Conservation (phyloP, 2,113 vertebrate species). For the Herpetotheres cachinnans region DNA sequence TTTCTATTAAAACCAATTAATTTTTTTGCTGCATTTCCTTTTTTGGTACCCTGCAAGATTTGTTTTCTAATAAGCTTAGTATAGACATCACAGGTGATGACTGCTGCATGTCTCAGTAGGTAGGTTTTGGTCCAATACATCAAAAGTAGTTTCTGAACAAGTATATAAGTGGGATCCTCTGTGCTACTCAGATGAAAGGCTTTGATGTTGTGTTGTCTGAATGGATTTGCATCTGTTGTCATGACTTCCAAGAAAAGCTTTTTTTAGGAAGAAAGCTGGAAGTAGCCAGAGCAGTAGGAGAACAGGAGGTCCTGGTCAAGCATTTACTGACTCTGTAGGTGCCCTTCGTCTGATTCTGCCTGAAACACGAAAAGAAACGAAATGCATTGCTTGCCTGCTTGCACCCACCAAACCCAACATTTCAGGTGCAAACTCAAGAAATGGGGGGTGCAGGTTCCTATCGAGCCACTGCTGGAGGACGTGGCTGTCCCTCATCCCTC, state of each 20-base stretch:
- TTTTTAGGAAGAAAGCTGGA: background rate
- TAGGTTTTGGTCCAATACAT: background rate
- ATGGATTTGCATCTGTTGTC: background rate
- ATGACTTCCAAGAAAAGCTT: background rate
- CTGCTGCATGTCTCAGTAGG: background rate
- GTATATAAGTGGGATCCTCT: background rate
- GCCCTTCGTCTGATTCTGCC: background rate
- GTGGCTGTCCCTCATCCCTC: background rate
- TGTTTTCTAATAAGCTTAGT: background rate
- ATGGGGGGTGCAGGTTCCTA: background rate
- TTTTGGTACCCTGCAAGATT: background rate
- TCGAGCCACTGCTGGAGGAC: background rate
- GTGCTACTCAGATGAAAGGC: constrained; percentile 22
- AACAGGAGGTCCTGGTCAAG: background rate
- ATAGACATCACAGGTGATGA: background rate
- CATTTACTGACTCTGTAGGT: background rate
- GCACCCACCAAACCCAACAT: background rate
- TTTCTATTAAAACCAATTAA: background rate
- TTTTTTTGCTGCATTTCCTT: background rate
- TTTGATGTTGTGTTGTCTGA: background rate
- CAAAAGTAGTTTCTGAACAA: background rate
- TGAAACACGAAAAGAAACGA: background rate
- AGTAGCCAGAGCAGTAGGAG: background rate
- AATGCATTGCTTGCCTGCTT: background rate
- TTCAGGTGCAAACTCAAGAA: background rate